phyloP scores from a whole-genome alignment of 1,140 invertebrate species.

The Diorhabda carinulata region DNA sequence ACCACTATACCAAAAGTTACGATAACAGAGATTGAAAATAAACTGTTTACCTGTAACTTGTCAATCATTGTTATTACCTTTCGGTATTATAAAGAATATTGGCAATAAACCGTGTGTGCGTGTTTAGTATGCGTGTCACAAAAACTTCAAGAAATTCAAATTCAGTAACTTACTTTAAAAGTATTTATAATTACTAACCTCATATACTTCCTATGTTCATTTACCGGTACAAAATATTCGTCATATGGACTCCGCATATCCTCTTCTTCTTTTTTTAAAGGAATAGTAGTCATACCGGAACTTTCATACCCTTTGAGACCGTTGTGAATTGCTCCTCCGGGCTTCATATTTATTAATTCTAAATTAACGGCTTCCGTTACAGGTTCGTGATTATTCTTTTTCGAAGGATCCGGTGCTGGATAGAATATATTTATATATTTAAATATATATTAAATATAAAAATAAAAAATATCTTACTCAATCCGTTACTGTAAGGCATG shows the following conservation, averaged over 20 bases:
- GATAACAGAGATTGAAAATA: no score
- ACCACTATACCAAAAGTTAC: no score
- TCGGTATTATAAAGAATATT: no score
- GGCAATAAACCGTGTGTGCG: no score
- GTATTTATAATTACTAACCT: conserved; percentile 48
- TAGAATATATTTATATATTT: not conserved
- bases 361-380: conserved; percentile 70
- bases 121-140: no score
- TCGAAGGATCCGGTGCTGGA: not conserved
- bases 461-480: not conserved
- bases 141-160: no score
- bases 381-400: conserved; percentile 30
- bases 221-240: conserved; percentile 79
- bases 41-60: no score
- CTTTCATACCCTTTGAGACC: conserved; percentile 43
- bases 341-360: conserved; percentile 73
- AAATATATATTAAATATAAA: no score
- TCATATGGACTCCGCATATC: conserved; percentile 72
- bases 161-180: no score
- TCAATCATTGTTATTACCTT: no score
- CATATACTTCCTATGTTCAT: conserved; percentile 78
- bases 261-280: conserved; percentile 65
- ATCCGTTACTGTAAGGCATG: conserved; percentile 32
- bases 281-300: conserved; percentile 44
- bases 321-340: conserved; percentile 50